Base-by-base conservation (phyloP, 2,797 vertebrate species). In the Simalia tracyae region DNA sequence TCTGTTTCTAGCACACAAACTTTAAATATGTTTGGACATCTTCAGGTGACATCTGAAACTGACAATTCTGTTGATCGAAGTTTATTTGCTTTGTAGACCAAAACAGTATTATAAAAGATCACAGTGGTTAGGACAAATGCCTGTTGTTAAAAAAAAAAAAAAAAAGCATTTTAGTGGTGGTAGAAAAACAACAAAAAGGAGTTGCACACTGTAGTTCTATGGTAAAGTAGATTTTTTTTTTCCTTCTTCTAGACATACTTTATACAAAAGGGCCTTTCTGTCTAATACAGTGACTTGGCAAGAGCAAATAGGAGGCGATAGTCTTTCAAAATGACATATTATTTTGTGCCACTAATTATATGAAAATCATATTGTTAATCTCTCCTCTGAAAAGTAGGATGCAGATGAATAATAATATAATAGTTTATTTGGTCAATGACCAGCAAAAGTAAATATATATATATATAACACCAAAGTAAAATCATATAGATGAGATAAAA, bases 21-120 rank as follows among this genome's bases (percentile, higher is more conserved):
- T 92, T 76, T 95, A 94, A 96, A 89, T 66, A 95, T 88, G 63
- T 86, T 94, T 94, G 95, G 93, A 95, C 94, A 89, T 94, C 93
- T 95, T 93, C 93, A 91, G 76, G 91, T 95, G 92, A 88, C 91
- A 92, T 93, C 54, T 93, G 88, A 91, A 92, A 91, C 92, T 94
- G 92, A 95, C 94, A 95, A 94, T 95, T 95, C 88, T 94, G 19
- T 89, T 93, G 84, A 19, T 94, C 93, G 91, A 87, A 94, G 93
- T 94, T 1, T 22, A 14, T 94, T 94, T 94, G 91, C 89, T 93
- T 94, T 10, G n/a, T 63, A 66, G 50, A 56, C 54, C 56, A 59
- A 88, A 5, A 4, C 46, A 24, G 1, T 12, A 31, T 84, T 72
- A 36, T 72, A n/a, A 28, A 92, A 59, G 54, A 89, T 59, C 31